Evolutionary conservation across 2,888 invertebrate genomes (phyloP).

Genomic region (Palloptera scutellata): DNA sequence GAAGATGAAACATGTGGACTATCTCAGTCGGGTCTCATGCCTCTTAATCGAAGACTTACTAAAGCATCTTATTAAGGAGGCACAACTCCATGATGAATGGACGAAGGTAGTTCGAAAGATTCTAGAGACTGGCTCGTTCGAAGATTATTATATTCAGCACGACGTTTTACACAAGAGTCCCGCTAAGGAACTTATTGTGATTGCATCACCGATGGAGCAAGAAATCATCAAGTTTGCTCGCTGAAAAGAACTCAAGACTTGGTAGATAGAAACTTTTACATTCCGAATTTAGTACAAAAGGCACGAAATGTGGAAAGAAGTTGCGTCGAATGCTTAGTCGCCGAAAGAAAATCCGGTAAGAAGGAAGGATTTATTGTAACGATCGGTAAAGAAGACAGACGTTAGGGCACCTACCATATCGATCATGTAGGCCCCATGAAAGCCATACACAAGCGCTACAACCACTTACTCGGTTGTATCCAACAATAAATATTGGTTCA

Average conservation of each 20-base stretch:
- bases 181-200: slow-evolving; percentile 26
- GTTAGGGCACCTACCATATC: slow-evolving; percentile 49
- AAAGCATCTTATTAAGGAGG: not conserved
- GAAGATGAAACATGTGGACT: slow-evolving; percentile 32
- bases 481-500: slow-evolving; percentile 42
- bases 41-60: slow-evolving; percentile 14
- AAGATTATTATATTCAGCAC: not conserved
- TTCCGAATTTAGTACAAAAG: slow-evolving; percentile 31
- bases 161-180: not conserved
- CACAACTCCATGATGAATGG: not conserved
- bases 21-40: slow-evolving; percentile 29
- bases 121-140: not conserved
- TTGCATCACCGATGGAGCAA: slow-evolving; percentile 16
- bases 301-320: slow-evolving; percentile 18
- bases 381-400: slow-evolving; percentile 48
- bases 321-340: slow-evolving; percentile 35
- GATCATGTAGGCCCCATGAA: slow-evolving; percentile 54
- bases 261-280: slow-evolving; percentile 47
- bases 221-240: slow-evolving; percentile 26
- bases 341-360: slow-evolving; percentile 47
- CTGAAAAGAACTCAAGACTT: slow-evolving; percentile 43
- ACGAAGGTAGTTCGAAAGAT: not conserved
- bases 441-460: slow-evolving; percentile 20
- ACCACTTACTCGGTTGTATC: slow-evolving; percentile 40
- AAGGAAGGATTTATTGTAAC: slow-evolving; percentile 27